Percentiles rank a stretch among this genome's conserved stretches.
Conservation (phyloP, 1,140 invertebrate genomes). For the Littorina saxatilis region DNA sequence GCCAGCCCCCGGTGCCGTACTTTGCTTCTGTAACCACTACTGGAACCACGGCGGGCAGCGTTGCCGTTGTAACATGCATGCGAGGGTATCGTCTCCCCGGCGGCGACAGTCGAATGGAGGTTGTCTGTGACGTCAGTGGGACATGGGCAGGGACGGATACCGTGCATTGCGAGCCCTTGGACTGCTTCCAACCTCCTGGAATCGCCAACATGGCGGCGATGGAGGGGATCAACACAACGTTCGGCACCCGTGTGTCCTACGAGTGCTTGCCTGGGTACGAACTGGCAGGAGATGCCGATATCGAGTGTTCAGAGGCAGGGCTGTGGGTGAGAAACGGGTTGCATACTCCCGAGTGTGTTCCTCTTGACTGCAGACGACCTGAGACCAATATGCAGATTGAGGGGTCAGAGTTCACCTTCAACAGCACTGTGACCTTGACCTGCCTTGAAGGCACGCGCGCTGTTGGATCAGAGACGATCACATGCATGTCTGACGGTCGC, state of each 20-base stretch:
- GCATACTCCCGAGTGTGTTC: neutral
- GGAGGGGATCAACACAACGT: constrained; percentile 27
- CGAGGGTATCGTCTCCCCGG: neutral
- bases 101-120: neutral
- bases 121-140: constrained; percentile 34
- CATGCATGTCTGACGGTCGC: constrained; percentile 28
- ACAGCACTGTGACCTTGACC: constrained; percentile 12
- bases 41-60: constrained; percentile 19
- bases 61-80: constrained; percentile 4
- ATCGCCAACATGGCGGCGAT: constrained; percentile 3
- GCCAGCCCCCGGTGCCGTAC: constrained; percentile 29
- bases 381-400: constrained; percentile 10
- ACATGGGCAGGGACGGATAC: constrained; percentile 10
- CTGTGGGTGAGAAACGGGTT: constrained; percentile 32
- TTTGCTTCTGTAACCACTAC: constrained; percentile 19
- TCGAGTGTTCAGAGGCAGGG: constrained; percentile 34
- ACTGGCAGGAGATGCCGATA: constrained; percentile 35
- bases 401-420: constrained; percentile 31
- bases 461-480: constrained; percentile 17
- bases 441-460: constrained; percentile 35
- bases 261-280: constrained; percentile 38
- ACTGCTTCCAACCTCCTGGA: constrained; percentile 31
- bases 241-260: constrained; percentile 30
- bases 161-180: constrained; percentile 5
- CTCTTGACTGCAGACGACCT: neutral